Conservation (phyloP, 2,888 invertebrate genomes). For the Drosophila silvestris region DNA sequence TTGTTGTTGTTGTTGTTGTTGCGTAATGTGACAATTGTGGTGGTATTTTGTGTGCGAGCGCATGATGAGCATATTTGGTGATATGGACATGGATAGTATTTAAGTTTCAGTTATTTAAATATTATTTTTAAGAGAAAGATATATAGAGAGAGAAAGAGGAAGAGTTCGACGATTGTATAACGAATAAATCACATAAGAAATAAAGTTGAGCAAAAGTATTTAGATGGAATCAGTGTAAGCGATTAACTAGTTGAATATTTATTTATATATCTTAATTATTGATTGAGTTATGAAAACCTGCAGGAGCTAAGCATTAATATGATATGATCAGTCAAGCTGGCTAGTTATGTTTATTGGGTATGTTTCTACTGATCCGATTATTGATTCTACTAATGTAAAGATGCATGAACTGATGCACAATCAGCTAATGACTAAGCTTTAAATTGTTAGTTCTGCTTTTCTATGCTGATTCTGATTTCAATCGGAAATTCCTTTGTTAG, state of each 20-base stretch:
- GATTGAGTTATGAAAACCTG: background rate
- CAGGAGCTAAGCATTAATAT: too few relatives aligned
- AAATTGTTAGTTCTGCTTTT: background rate
- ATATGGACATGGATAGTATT: slow-evolving; percentile 66
- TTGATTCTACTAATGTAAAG: background rate
- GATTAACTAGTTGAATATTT: background rate
- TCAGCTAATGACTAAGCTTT: background rate
- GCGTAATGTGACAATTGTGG: slow-evolving; percentile 39
- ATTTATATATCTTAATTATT: background rate
- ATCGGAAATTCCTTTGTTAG: slow-evolving; percentile 38
- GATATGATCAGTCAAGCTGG: background rate
- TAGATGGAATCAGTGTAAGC: slow-evolving; percentile 1
- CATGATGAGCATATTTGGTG: slow-evolving; percentile 56
- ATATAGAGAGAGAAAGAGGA: slow-evolving; percentile 9
- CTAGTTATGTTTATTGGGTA: background rate
- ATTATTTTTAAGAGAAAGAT: slow-evolving; percentile 30
- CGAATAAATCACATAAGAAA: slow-evolving; percentile 26
- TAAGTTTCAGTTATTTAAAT: slow-evolving; percentile 45
- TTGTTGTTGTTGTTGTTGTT: slow-evolving; percentile 38
- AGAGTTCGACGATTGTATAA: slow-evolving; percentile 31
- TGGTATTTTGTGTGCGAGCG: slow-evolving; percentile 40
- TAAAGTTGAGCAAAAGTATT: slow-evolving; percentile 3
- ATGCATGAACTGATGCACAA: background rate
- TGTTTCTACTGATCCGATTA: background rate
- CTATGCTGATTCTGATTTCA: slow-evolving; percentile 29